Percentiles rank a stretch among this genome's conserved stretches.
These are phyloP conservation scores for Listronotus oregonensis DNA, from an alignment of 1,140 invertebrate genomes.

Conservation along the genomic window DNA sequence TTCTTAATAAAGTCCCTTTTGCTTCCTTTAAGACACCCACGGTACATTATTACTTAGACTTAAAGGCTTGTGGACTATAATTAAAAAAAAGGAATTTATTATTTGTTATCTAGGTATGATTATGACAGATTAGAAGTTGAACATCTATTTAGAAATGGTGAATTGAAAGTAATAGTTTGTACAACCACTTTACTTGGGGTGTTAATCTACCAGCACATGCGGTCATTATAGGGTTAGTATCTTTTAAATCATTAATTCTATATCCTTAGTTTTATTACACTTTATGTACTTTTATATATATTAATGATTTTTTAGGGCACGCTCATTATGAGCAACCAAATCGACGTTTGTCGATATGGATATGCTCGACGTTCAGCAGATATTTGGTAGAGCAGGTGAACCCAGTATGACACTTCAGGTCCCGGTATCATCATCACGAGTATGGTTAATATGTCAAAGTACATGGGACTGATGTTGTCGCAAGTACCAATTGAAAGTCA, in stretches of 20 bases:
- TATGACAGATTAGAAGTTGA: slow-evolving; percentile 79
- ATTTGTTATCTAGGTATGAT: slow-evolving; percentile 69
- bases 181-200: slow-evolving; percentile 98
- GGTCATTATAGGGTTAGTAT: slow-evolving; percentile 85
- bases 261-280: no score
- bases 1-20: no score
- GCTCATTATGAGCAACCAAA: slow-evolving; percentile 95
- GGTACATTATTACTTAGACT: no score
- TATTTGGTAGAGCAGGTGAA: slow-evolving; percentile 96
- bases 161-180: slow-evolving; percentile 93
- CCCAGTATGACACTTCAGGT: slow-evolving; percentile 93
- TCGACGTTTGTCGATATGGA: slow-evolving; percentile 94
- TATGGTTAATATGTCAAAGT: slow-evolving; percentile 92
- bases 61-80: no score
- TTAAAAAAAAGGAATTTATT: no score
- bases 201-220: slow-evolving; percentile 98
- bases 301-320: slow-evolving; percentile 73
- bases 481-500: slow-evolving; percentile 98
- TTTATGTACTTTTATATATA: no score
- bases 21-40: no score
- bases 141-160: slow-evolving; percentile 85
- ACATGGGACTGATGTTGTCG: slow-evolving; percentile 91
- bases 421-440: slow-evolving; percentile 96
- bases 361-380: slow-evolving; percentile 98
- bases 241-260: no score